phyloP scores from a whole-genome alignment of 1,140 invertebrate species.

The Callitettix versicolor region DNA sequence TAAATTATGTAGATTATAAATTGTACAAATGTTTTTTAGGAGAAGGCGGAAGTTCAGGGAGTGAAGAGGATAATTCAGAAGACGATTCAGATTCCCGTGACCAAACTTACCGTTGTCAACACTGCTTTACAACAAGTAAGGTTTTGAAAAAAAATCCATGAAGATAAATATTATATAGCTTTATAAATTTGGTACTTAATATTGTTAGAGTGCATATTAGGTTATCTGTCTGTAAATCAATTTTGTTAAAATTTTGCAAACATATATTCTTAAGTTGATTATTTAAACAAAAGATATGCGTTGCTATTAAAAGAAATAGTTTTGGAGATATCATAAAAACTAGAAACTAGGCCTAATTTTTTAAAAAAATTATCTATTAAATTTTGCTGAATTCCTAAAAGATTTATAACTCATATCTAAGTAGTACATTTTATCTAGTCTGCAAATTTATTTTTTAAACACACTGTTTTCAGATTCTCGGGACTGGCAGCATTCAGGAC shows the following conservation, averaged over 20 bases:
- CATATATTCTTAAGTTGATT: neutral
- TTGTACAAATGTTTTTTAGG: too few relatives aligned
- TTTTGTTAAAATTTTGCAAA: neutral
- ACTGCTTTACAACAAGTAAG: conserved; percentile 49
- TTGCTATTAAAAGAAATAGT: too few relatives aligned
- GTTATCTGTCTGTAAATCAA: neutral
- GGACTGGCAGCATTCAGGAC: conserved; percentile 56
- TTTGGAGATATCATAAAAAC: too few relatives aligned
- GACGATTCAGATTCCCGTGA: conserved; percentile 86
- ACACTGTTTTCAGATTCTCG: conserved; percentile 41
- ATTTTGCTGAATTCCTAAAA: too few relatives aligned
- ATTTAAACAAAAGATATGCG: too few relatives aligned
- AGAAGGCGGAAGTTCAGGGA: conserved; percentile 65
- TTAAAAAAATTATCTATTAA: too few relatives aligned
- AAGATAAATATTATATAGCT: neutral
- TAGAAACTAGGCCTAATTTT: too few relatives aligned
- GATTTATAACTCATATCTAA: too few relatives aligned
- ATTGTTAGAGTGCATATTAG: neutral
- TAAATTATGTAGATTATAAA: too few relatives aligned
- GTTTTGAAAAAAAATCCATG: conserved; percentile 11
- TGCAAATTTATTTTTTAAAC: too few relatives aligned
- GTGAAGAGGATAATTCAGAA: conserved; percentile 87
- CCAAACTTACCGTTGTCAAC: conserved; percentile 36
- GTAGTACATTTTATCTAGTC: too few relatives aligned
- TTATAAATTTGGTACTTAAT: neutral